These are phyloP conservation scores for Theropithecus gelada DNA, from an alignment of 2,113 vertebrate species.

Conservation along the genomic window DNA sequence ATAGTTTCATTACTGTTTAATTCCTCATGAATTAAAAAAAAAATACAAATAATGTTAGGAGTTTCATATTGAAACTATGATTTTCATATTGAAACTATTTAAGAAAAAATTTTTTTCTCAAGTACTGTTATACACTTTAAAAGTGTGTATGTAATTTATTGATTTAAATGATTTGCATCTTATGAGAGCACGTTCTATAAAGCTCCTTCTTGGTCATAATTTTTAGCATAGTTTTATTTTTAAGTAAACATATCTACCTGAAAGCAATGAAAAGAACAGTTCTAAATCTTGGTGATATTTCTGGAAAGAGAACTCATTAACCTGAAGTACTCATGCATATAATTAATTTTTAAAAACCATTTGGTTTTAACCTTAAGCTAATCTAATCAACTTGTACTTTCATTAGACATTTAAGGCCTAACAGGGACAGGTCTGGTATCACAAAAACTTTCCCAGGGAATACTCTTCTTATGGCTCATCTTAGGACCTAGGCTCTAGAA, in stretches of 20 bases:
- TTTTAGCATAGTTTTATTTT: neutral
- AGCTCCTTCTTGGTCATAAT: neutral
- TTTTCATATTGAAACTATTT: constrained; percentile 33
- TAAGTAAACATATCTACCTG: neutral
- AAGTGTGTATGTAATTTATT: neutral
- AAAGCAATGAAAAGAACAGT: constrained; percentile 8
- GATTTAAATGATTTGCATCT: constrained; percentile 33
- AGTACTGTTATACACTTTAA: neutral
- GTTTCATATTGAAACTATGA: constrained; percentile 23
- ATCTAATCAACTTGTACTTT: neutral
- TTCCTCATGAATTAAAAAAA: neutral
- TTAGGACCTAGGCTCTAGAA: neutral
- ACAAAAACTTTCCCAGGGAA: neutral
- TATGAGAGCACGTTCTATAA: constrained; percentile 36
- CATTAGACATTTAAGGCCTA: neutral
- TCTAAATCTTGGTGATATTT: constrained; percentile 52
- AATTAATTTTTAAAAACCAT: constrained; percentile 43
- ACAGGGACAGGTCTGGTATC: neutral
- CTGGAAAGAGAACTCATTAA: constrained; percentile 43
- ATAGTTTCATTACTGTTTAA: neutral
- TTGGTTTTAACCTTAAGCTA: constrained; percentile 25
- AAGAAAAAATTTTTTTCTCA: constrained; percentile 33
- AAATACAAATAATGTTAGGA: neutral
- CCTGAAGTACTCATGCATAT: constrained; percentile 19
- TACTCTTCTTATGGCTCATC: neutral